Evolutionary conservation across 2,113 vertebrate genomes (phyloP), one percentile per base, ranked within the genome.

Genomic region (Cynoglossus semilaevis): DNA sequence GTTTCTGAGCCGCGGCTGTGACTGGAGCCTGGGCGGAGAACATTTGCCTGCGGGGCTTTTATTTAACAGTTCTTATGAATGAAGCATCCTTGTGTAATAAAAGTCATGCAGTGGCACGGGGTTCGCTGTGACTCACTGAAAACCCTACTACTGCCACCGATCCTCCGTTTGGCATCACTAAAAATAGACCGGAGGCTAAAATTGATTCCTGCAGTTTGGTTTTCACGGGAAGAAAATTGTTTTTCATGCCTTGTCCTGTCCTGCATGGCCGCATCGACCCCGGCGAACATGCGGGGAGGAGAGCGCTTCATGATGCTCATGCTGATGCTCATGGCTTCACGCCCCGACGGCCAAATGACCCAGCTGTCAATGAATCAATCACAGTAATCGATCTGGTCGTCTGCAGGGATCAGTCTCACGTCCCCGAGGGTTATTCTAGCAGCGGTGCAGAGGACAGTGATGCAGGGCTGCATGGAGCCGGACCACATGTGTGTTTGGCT

Each of bases 21-120:
- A 50, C 47, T 44, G 19, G 18, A 51, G 15, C 12, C 15, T 16
- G 14, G 22, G 42, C 6, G 15, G 19, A 29, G 42, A 46, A 48
- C 34, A 6, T 41, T 22, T 22, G 51, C 67, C 51, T 7, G 13
- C 68, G 61, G 60, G 59, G 52, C 62, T 65, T 67, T 50, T 49
- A 22, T 35, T 38, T 50, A 35, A 22, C 69, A 34, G 48, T 51
- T 67, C 63, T 81, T 85, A 42, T 82, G 80, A 79, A 77, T 79
- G 84, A 51, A 76, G 74, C 77, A 29, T 79, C 51, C 66, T 85
- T 82, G 82, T 83, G 70, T 82, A 80, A 86, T 72, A 58, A 79
- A 86, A 80, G 82, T 70, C 73, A 81, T 53, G 58, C 50, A 65
- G 64, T 61, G 58, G 68, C 59, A 58, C 60, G 15, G 46, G 57